phyloP scores from a whole-genome alignment of 2,797 vertebrate genomes.

The Poecilia gillii region DNA sequence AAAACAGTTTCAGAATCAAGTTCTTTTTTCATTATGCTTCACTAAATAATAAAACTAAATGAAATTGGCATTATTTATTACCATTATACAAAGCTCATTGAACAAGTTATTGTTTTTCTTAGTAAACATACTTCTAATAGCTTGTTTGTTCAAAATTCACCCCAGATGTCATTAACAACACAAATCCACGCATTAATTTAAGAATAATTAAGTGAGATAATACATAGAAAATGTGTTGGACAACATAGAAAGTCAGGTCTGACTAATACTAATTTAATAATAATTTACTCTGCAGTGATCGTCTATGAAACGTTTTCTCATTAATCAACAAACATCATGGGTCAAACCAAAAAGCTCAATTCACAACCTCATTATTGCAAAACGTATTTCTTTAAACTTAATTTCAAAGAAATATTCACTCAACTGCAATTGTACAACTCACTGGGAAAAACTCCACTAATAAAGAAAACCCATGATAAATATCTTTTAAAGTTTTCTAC shows the following conservation, averaged over 20 bases:
- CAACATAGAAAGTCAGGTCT: too few species aligned
- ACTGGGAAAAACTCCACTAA: background rate
- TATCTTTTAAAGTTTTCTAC: background rate
- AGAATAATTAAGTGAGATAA: background rate
- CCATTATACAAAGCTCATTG: background rate
- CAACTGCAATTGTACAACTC: background rate
- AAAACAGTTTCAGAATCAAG: background rate
- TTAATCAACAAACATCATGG: background rate
- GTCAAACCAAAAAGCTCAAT: background rate
- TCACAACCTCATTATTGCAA: background rate
- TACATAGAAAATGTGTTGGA: background rate
- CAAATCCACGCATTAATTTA: background rate
- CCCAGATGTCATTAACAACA: background rate
- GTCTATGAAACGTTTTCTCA: background rate
- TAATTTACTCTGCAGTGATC: background rate
- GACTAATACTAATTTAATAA: background rate
- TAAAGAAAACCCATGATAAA: background rate
- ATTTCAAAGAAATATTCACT: background rate
- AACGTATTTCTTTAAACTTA: background rate
- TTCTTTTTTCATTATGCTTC: background rate
- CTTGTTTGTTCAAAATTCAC: background rate
- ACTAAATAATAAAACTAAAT: background rate
- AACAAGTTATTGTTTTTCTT: background rate
- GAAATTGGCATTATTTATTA: background rate
- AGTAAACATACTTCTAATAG: background rate